Conservation (phyloP, 2,797 vertebrate species). For the Cynodonichthys magdalenae region DNA sequence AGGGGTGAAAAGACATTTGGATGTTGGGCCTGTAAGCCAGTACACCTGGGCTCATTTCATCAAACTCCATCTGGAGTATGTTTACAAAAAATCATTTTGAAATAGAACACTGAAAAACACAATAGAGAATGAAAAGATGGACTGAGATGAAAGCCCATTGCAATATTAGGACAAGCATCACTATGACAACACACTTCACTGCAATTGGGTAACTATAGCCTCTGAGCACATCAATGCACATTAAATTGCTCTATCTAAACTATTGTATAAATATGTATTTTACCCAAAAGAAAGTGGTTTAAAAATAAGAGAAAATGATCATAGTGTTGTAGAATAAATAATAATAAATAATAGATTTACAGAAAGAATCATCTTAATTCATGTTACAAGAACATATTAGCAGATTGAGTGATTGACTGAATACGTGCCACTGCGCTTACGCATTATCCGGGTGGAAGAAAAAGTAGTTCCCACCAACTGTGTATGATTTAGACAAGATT, state of each 20-base stretch:
- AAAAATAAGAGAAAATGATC: not conserved
- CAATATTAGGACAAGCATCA: constrained; percentile 46
- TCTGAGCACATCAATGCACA: constrained; percentile 41
- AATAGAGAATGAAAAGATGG: constrained; percentile 52
- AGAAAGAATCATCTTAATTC: not conserved
- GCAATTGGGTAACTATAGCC: constrained; percentile 31
- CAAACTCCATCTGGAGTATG: constrained; percentile 56
- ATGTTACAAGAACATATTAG: too few relatives aligned
- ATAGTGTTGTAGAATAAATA: constrained; percentile 7
- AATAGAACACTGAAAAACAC: constrained; percentile 39
- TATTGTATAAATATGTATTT: constrained; percentile 24
- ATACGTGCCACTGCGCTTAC: too few relatives aligned
- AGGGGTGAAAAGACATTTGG: constrained; percentile 52
- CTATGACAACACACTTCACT: constrained; percentile 52
- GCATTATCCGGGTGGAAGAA: too few relatives aligned
- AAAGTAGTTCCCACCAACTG: too few relatives aligned
- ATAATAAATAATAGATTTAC: constrained; percentile 1
- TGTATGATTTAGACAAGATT: too few relatives aligned
- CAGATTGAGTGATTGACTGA: too few relatives aligned
- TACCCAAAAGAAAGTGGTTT: constrained; percentile 9
- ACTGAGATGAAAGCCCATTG: constrained; percentile 55
- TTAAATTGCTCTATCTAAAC: constrained; percentile 24
- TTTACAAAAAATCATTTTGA: constrained; percentile 57
- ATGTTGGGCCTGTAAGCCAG: constrained; percentile 53
- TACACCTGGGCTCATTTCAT: constrained; percentile 60